phyloP scores from a whole-genome alignment of 2,797 vertebrate genomes.

The Etheostoma nigrum region DNA sequence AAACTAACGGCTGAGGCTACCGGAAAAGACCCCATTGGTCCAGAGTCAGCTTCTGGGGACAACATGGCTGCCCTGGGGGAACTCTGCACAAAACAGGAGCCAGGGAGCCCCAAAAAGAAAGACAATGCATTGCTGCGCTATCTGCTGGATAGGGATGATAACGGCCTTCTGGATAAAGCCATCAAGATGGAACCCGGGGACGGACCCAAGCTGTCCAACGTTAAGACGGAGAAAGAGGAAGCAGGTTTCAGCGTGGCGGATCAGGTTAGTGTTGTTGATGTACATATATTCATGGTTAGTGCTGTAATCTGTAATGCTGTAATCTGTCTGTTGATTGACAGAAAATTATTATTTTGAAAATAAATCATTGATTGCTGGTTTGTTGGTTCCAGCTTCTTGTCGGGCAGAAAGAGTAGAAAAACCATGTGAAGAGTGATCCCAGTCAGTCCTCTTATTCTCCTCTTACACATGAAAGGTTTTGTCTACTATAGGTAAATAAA shows the following conservation, averaged over 20 bases:
- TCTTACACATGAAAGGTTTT: not conserved
- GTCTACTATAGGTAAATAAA: not conserved
- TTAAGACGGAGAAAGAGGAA: slow-evolving; percentile 92
- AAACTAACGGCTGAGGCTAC: slow-evolving; percentile 96
- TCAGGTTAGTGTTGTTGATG: slow-evolving; percentile 83
- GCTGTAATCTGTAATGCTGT: not conserved
- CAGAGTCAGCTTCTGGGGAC: slow-evolving; percentile 82
- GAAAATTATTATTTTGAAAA: not conserved
- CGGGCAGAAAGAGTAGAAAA: not conserved
- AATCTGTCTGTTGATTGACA: not conserved
- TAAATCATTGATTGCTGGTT: not conserved
- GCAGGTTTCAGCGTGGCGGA: slow-evolving; percentile 87
- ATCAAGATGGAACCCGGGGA: slow-evolving; percentile 90
- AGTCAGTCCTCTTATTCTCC: not conserved
- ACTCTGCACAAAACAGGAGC: slow-evolving; percentile 92
- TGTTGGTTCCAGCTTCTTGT: not conserved
- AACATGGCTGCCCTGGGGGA: slow-evolving; percentile 82
- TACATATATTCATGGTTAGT: not conserved
- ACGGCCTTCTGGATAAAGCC: slow-evolving; percentile 90
- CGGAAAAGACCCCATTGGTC: slow-evolving; percentile 90
- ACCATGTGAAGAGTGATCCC: not conserved
- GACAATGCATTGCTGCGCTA: slow-evolving; percentile 98
- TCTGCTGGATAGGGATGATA: slow-evolving; percentile 96
- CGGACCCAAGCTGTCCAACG: slow-evolving; percentile 85
- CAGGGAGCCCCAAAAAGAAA: slow-evolving; percentile 96